Evolutionary conservation across 2,797 vertebrate genomes (phyloP), one percentile per base, ranked within the genome.

Genomic region (Erpetoichthys calabaricus): DNA sequence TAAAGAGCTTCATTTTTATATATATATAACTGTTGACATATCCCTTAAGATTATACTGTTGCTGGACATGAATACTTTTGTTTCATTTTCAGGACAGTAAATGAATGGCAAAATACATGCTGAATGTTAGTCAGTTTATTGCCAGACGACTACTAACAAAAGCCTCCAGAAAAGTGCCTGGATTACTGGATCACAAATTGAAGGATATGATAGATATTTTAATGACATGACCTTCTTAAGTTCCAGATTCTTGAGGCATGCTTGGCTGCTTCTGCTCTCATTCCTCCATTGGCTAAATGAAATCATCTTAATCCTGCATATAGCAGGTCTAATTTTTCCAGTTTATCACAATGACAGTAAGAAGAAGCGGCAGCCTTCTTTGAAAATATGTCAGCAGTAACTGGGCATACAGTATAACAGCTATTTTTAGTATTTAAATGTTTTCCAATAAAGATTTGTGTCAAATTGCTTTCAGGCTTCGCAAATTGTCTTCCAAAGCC

Each of bases 341-440:
- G 69, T 65, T 64, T 68, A 59, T 51, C 42, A 66, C 71, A 75
- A 77, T 73, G 64, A 77, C 59, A 49, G 44, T 43, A 72, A 70
- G 66, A 70, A 66, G 57, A 56, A 56, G 66, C 53, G 56, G 57
- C 61, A 67, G 65, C 73, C 74, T 65, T 63, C 7, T 64, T 67
- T 65, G 50, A 63, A 46, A 65, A 58, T 7, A 51, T 53, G 53
- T 43, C 55, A 52, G 56, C 42, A 50, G 10, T 45, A 56, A 59
- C 51, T 59, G 64, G 57, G 55, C 62, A 46, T 51, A 44, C 42
- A 57, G 25, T 25, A 25, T 25, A 25, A 25, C 25, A 25, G 44
- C 45, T 61, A 45, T 42, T 44, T 57, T 55, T 44, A 10, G 54
- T 63, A 56, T 47, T 44, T 43, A 47, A n/a, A 8, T 47, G 52